A percentile compares a stretch with the other conserved stretches of the same genome.
Conservation (phyloP, 2,888 invertebrate species). For the Druceiella hillmani region DNA sequence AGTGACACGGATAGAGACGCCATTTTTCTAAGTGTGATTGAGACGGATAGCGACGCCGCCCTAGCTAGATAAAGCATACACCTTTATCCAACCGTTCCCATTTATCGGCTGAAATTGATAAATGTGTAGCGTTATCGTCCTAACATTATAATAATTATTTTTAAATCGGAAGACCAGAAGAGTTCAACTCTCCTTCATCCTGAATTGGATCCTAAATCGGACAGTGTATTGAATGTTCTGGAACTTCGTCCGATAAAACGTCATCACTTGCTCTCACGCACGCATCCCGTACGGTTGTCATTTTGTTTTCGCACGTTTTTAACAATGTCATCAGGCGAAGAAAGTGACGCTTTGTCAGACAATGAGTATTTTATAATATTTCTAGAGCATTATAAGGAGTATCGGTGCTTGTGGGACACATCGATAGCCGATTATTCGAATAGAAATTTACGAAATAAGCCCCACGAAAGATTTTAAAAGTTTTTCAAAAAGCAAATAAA, state of each 20-base stretch:
- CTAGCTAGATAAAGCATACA: no score
- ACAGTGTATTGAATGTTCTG: neutral
- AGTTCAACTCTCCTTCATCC: neutral
- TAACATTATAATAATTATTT: neutral
- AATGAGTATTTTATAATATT: neutral
- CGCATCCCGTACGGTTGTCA: no score
- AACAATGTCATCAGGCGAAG: neutral
- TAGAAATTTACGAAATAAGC: no score
- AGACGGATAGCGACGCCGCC: no score
- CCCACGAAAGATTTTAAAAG: no score
- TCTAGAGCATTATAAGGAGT: constrained; percentile 1
- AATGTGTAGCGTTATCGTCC: neutral
- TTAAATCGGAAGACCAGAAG: constrained; percentile 1
- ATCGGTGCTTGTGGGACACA: neutral
- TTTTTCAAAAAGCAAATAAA: no score
- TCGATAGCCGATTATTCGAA: constrained; percentile 1
- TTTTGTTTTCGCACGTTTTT: no score
- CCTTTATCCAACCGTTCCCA: no score
- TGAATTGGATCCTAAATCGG: constrained; percentile 1
- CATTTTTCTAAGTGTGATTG: no score
- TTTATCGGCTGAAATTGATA: neutral
- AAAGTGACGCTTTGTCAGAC: neutral
- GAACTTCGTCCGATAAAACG: no score
- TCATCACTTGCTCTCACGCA: no score
- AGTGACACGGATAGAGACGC: no score